Evolutionary conservation across 1,140 invertebrate genomes (phyloP).

Genomic region (Stegodyphus dumicola): DNA sequence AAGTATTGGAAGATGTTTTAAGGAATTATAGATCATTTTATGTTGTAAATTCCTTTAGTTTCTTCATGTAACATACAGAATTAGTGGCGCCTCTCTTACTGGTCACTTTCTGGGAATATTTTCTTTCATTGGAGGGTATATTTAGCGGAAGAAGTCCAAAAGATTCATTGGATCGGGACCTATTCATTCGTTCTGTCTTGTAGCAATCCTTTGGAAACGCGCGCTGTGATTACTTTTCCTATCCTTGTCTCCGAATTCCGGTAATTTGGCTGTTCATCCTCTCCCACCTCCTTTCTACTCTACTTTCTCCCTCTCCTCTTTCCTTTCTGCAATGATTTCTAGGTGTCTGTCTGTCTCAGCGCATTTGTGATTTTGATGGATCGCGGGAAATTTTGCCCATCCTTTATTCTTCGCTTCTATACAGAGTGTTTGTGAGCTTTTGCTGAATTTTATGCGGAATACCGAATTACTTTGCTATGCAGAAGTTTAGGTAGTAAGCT

Average conservation of each 20-base stretch:
- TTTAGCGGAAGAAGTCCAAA: not conserved
- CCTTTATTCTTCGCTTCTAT: not conserved
- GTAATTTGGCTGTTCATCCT: not conserved
- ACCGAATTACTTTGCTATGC: no score
- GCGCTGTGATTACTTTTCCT: not conserved
- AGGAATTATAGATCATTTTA: no score
- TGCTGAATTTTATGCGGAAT: no score
- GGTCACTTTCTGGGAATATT: no score
- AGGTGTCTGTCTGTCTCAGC: constrained; percentile 8
- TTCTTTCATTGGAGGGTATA: not conserved
- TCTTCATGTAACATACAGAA: no score
- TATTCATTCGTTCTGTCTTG: not conserved
- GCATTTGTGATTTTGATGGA: constrained; percentile 33
- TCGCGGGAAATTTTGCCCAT: constrained; percentile 7
- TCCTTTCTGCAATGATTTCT: constrained; percentile 3
- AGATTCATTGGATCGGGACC: constrained; percentile 15
- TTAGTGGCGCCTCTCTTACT: no score
- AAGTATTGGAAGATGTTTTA: no score
- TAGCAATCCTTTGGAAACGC: not conserved
- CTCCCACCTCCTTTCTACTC: not conserved
- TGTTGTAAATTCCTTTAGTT: no score
- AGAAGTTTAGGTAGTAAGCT: no score
- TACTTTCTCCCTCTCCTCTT: constrained; percentile 9
- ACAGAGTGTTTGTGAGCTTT: no score
- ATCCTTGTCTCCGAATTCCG: not conserved